Evolutionary conservation across 35 echinoderm and acorn worm species (phyloP).

Genomic region (Chiridota heheva): DNA sequence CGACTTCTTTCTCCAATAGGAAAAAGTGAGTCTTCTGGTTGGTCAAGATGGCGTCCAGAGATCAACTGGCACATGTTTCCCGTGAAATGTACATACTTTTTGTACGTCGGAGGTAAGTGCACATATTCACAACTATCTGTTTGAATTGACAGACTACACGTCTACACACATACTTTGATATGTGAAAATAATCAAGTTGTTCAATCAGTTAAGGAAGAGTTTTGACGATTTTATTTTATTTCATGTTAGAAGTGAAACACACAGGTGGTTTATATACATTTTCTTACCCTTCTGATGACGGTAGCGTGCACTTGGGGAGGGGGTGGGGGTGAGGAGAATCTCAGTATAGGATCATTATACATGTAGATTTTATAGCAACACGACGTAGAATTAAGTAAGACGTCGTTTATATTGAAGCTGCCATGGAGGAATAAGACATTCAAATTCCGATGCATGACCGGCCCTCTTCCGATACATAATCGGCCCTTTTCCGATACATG

Average conservation of each 20-base stretch:
- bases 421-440: too few species aligned
- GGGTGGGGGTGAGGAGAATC: too few species aligned
- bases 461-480: too few species aligned
- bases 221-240: neutral
- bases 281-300: neutral
- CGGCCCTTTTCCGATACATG: too few species aligned
- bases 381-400: too few species aligned
- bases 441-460: too few species aligned
- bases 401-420: too few species aligned
- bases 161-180: neutral
- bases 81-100: conserved; percentile 25
- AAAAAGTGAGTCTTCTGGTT: too few species aligned
- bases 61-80: conserved; percentile 15
- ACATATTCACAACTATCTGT: neutral
- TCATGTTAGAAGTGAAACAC: neutral
- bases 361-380: too few species aligned
- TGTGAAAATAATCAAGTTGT: neutral
- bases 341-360: too few species aligned
- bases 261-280: neutral
- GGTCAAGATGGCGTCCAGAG: conserved; percentile 13
- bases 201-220: neutral
- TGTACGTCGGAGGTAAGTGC: conserved; percentile 32
- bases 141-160: neutral
- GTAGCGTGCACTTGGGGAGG: too few species aligned
- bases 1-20: too few species aligned